phyloP scores from a whole-genome alignment of 1,140 invertebrate genomes.

The Acyrthosiphon pisum region DNA sequence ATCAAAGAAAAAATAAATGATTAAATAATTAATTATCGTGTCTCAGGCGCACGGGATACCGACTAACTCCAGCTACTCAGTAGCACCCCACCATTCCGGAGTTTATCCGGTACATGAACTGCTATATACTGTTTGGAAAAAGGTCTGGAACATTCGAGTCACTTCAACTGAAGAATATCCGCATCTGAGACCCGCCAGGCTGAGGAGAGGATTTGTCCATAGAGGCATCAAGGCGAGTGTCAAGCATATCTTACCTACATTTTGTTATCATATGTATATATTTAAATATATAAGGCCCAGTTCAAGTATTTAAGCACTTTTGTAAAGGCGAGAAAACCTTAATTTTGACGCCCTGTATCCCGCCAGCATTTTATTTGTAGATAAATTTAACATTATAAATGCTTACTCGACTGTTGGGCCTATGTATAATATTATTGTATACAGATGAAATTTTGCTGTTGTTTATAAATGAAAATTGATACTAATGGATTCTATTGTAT shows the following conservation, averaged over 20 bases:
- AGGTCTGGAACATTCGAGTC: conserved; percentile 94
- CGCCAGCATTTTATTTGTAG: neutral
- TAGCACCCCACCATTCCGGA: conserved; percentile 98
- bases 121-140: conserved; percentile 95
- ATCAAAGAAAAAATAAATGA: neutral
- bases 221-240: conserved; percentile 86
- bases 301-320: too few species aligned
- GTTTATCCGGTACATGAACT: conserved; percentile 98
- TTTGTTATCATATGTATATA: neutral
- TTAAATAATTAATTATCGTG: neutral
- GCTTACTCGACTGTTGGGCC: neutral
- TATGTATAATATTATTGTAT: neutral
- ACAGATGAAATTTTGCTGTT: neutral
- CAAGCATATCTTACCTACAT: neutral
- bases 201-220: conserved; percentile 86
- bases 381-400: neutral
- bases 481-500: neutral
- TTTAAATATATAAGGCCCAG: too few species aligned
- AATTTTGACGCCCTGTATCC: too few species aligned
- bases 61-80: conserved; percentile 90
- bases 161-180: conserved; percentile 99
- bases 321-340: too few species aligned
- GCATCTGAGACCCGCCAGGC: conserved; percentile 87
- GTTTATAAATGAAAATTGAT: neutral
- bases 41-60: conserved; percentile 75